Conservation (phyloP, 2,888 invertebrate species). For the Periphyllus acericola region DNA sequence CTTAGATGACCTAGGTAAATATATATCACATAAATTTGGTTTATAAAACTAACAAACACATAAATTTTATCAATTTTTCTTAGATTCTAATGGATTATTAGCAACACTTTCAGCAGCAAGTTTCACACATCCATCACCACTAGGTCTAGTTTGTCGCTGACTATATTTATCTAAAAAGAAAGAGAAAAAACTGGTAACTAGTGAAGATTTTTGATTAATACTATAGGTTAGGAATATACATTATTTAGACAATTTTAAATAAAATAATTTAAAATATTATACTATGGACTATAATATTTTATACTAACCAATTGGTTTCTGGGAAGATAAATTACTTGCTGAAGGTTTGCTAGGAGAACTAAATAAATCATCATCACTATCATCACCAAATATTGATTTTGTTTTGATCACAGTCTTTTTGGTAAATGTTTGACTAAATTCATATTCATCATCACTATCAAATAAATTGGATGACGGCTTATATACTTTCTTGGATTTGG, state of each 20-base stretch:
- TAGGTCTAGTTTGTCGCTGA: constrained; percentile 9
- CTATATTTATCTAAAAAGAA: constrained; percentile 27
- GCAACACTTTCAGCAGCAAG: constrained; percentile 55
- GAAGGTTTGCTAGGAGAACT: constrained; percentile 21
- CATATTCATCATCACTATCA: constrained; percentile 58
- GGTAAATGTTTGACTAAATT: constrained; percentile 27
- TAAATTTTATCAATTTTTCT: constrained; percentile 21
- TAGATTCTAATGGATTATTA: constrained; percentile 49
- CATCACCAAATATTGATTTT: constrained; percentile 45
- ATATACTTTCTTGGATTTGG: constrained; percentile 28
- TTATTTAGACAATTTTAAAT: too few relatives aligned
- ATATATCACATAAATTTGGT: constrained; percentile 23
- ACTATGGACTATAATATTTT: neutral
- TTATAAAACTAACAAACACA: neutral
- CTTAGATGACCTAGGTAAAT: neutral
- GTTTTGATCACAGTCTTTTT: constrained; percentile 33
- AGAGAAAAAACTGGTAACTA: neutral
- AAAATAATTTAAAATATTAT: too few relatives aligned
- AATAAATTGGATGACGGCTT: constrained; percentile 30
- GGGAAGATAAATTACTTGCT: neutral
- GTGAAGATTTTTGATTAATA: neutral
- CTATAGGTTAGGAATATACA: too few relatives aligned
- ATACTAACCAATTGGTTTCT: constrained; percentile 42
- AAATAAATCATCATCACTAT: constrained; percentile 58
- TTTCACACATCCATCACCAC: constrained; percentile 47